phyloP scores from a whole-genome alignment of 2,797 vertebrate genomes.

The Pelodytes ibericus region DNA sequence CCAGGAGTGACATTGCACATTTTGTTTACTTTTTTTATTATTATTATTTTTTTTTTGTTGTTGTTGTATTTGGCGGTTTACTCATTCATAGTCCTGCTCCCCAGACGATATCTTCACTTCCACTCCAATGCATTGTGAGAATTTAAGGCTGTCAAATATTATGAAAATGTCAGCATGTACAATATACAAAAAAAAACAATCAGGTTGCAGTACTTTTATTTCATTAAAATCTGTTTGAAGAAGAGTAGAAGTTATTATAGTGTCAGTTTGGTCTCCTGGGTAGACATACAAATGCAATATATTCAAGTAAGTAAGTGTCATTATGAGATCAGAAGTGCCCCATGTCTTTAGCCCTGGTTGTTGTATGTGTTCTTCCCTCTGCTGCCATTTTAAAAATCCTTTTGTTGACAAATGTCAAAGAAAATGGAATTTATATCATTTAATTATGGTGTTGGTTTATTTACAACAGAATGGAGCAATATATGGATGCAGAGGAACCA shows the following conservation, averaged over 20 bases:
- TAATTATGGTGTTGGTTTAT: too few relatives aligned
- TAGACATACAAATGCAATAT: slow-evolving; percentile 21
- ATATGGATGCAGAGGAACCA: too few relatives aligned
- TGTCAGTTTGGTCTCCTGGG: slow-evolving; percentile 18
- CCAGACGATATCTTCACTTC: slow-evolving; percentile 23
- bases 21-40: slow-evolving; percentile 33
- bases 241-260: slow-evolving; percentile 20
- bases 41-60: slow-evolving; percentile 14
- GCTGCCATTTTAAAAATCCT: neutral
- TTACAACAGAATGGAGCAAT: too few relatives aligned
- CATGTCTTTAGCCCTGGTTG: neutral
- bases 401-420: neutral
- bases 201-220: slow-evolving; percentile 28
- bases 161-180: slow-evolving; percentile 36
- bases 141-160: slow-evolving; percentile 45
- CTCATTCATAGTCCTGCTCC: slow-evolving; percentile 41
- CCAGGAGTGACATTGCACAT: slow-evolving; percentile 51
- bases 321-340: neutral
- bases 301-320: slow-evolving; percentile 31
- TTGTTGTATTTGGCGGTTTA: slow-evolving; percentile 4
- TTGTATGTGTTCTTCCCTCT: slow-evolving; percentile 1
- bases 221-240: slow-evolving; percentile 40
- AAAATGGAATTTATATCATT: neutral
- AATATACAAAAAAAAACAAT: slow-evolving; percentile 37
- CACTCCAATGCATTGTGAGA: slow-evolving; percentile 9